Evolutionary conservation across 23 tunicate genomes (phyloP).

Genomic region (Aplidium turbinatum): DNA sequence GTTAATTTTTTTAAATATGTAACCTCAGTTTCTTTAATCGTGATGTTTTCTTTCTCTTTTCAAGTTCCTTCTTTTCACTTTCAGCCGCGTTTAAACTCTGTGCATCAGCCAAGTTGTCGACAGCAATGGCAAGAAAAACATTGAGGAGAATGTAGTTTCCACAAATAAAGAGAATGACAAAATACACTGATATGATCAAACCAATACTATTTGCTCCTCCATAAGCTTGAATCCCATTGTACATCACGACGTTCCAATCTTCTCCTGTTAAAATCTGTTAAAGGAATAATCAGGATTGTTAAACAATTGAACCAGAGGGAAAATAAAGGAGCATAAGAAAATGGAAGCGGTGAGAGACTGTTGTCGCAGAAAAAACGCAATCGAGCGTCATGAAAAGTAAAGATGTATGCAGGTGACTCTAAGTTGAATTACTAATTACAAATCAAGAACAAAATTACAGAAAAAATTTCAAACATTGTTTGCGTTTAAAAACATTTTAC

Average conservation of each 20-base stretch:
- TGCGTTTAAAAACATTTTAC: no score
- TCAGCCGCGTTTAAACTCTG: conserved; percentile 84
- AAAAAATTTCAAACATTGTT: no score
- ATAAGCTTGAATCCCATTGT: conserved; percentile 90
- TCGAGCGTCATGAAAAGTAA: no score
- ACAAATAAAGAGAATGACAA: conserved; percentile 82
- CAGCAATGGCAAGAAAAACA: conserved; percentile 99
- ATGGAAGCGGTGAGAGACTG: no score
- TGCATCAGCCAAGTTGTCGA: conserved; percentile 98
- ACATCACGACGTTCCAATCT: conserved; percentile 99
- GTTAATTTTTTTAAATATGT: no score
- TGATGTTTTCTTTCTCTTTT: conserved; percentile 75
- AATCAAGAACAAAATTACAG: no score
- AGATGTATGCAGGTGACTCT: no score
- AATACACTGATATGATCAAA: conserved; percentile 64
- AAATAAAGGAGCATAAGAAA: no score
- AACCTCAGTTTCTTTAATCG: conserved; percentile 80
- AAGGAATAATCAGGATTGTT: no score
- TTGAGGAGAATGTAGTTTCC: conserved; percentile 98
- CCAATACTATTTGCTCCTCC: conserved; percentile 86
- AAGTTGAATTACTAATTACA: no score
- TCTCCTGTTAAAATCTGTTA: conserved; percentile 99
- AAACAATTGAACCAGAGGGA: no score
- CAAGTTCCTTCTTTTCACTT: conserved; percentile 93
- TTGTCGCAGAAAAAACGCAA: no score